These are phyloP conservation scores for Cepaea hortensis DNA, from an alignment of 2,888 invertebrate species.

Conservation along the genomic window DNA sequence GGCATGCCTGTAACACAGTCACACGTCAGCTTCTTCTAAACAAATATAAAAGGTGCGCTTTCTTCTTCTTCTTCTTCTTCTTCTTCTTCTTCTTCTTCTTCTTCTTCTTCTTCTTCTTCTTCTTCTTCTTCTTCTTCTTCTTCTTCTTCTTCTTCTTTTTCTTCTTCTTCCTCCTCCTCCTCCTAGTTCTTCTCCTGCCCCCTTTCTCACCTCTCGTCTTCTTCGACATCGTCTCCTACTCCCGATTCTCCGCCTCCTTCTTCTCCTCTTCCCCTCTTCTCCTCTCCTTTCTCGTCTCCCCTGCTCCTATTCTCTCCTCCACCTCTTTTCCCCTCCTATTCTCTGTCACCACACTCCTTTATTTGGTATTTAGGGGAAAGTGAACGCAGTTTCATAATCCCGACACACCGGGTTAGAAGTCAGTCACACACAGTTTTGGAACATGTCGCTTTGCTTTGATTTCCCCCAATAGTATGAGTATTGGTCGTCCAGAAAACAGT, in stretches of 20 bases:
- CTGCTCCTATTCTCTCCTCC: background rate
- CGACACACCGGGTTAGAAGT: too few species aligned
- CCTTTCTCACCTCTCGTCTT: background rate
- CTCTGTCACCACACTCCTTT: background rate
- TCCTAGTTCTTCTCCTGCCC: too few species aligned
- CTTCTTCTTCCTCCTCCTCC: too few species aligned
- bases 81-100: constrained; percentile 3
- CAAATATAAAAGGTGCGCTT: background rate
- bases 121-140: background rate
- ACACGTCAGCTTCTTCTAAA: too few species aligned
- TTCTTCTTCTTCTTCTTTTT: too few species aligned
- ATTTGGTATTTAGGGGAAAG: background rate
- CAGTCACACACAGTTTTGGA: background rate
- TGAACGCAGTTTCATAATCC: too few species aligned
- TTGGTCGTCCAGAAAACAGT: too few species aligned
- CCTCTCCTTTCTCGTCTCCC: background rate
- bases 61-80: constrained; percentile 13
- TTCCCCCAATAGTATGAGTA: too few species aligned
- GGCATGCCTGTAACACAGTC: constrained; percentile 81
- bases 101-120: background rate
- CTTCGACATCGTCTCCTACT: background rate
- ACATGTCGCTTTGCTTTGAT: background rate
- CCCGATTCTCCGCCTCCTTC: too few species aligned
- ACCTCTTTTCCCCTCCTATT: background rate
- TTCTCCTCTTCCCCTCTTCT: background rate